Evolutionary conservation across 2,888 invertebrate species (phyloP), one percentile per base, ranked within the genome.

Genomic region (Gymnoscelis rufifasciata): DNA sequence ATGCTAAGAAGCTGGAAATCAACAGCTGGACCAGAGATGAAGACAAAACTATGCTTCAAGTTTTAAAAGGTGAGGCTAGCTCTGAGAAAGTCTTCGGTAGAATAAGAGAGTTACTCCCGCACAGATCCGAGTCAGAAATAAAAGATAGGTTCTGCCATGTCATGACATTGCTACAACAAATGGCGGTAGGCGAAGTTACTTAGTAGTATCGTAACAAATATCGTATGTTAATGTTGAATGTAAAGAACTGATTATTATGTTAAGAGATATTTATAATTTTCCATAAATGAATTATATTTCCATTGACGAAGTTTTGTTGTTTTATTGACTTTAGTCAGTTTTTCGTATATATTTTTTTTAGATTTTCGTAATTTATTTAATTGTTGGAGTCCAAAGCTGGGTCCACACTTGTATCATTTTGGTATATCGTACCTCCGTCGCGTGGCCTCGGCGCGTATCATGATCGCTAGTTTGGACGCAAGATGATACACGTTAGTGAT

Each of bases 11-110:
- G n/a, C 53, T 54, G 14, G 70, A 71, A 27, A 75, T 59, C 43
- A 83, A 72, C 27, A 76, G 75, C 56, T 96, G 95, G 95, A 93
- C 93, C 0, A 88, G 94, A 43, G 94, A 95, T 41, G 95, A 96
- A 66, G 96, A 96, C 71, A 94, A 93, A 73, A 90, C 93, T 8
- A 92, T 96, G 77, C 77, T 96, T 27, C 91, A 94, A 74, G 93
- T 93, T 43, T 90, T 95, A 52, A 94, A 94, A 70, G 90, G 91
- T 3, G 93, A 94, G 54, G 62, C 83, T 6, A 89, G 92, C 36
- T 91, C 92, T 0, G 91, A 93, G 52, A 89, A 90, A 56, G 90
- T 92, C 4, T 92, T 93, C 51, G 79, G 83, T 14, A 84, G 88
- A 43, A 91, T 92, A 24, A 78, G 88, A 3, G 73, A 89, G 45